Evolutionary conservation across 1,140 invertebrate species (phyloP), one percentile per base, ranked within the genome.

Genomic region (Cotesia typhae): DNA sequence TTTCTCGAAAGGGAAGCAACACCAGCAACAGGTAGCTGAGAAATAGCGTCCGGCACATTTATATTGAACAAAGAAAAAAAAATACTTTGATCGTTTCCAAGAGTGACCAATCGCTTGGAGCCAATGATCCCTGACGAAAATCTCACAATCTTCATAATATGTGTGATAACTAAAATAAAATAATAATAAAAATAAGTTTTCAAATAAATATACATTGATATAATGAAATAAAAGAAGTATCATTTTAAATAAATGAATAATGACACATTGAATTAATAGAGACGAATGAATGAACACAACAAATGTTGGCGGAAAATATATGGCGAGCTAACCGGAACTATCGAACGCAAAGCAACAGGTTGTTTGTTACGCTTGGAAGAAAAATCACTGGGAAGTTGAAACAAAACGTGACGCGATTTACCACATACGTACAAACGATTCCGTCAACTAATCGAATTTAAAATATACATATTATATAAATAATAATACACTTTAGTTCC

Each of bases 21-120:
- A 59, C 55, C 17, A 53, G 66, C 57, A 72, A 75, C 74, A 75
- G 74, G 74, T 75, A 73, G 68, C 47, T 37, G 70, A 53, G 57
- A 20, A 14, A 61, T 53, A 64, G 73, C 74, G 67, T 75, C 71
- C 67, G 35, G 69, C 70, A 63, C 59, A 63, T 72, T 70, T 65
- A 47, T 10, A 47, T 47, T 10, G 5, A 47, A 10, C 41, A 47
- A 47, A 47, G 10, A 41, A 41, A 47, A 47, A 75, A 71, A 71
- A 61, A 36, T 35, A 37, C 63, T 38, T 55, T n/a, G 67, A 63
- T 35, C 55, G 20, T 41, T 72, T 72, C 36, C 71, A 14, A 59
- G 52, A 60, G 37, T 59, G 38, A 28, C 35, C 65, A 17, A 41
- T 51, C 38, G 41, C 20, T 47, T 68, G n/a, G 35, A 57, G 12